Conservation (phyloP, 2,888 invertebrate genomes). For the Oscheius sp. region DNA sequence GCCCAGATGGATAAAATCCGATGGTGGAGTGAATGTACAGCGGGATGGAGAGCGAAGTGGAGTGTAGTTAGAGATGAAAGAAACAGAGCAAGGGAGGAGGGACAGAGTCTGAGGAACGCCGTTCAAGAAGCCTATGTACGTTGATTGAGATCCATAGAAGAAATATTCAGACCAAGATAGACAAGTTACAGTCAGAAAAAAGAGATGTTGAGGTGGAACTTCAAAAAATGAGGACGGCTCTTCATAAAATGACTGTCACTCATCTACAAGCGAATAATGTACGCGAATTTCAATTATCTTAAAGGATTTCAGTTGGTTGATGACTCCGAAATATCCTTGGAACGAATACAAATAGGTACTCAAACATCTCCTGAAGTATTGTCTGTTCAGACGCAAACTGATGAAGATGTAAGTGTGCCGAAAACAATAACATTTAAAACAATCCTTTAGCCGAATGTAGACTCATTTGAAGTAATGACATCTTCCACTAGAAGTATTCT, state of each 20-base stretch:
- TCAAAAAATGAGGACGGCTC: slow-evolving; percentile 14
- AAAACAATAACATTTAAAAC: background rate
- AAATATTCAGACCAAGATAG: slow-evolving; percentile 10
- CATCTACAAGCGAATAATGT: slow-evolving; percentile 20
- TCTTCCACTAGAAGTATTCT: slow-evolving; percentile 12
- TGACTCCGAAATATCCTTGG: background rate
- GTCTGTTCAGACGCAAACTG: slow-evolving; percentile 19
- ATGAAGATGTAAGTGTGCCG: background rate
- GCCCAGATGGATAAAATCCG: slow-evolving; percentile 99
- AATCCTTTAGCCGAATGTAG: background rate
- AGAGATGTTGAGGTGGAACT: slow-evolving; percentile 25
- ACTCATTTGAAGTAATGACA: slow-evolving; percentile 10
- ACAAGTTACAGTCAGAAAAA: slow-evolving; percentile 8
- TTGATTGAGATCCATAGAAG: background rate
- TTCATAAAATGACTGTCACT: slow-evolving; percentile 19
- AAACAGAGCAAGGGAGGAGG: slow-evolving; percentile 89
- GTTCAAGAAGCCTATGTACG: slow-evolving; percentile 75
- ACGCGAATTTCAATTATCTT: background rate
- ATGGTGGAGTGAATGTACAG: slow-evolving; percentile 98
- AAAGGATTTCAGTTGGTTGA: slow-evolving; percentile 8
- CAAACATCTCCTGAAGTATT: background rate
- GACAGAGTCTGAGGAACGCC: slow-evolving; percentile 83
- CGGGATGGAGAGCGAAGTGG: slow-evolving; percentile 95
- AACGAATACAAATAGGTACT: slow-evolving; percentile 1
- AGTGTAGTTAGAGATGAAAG: slow-evolving; percentile 80